Base-by-base conservation (phyloP, 2,888 invertebrate genomes). In the Agriopis leucophaearia region DNA sequence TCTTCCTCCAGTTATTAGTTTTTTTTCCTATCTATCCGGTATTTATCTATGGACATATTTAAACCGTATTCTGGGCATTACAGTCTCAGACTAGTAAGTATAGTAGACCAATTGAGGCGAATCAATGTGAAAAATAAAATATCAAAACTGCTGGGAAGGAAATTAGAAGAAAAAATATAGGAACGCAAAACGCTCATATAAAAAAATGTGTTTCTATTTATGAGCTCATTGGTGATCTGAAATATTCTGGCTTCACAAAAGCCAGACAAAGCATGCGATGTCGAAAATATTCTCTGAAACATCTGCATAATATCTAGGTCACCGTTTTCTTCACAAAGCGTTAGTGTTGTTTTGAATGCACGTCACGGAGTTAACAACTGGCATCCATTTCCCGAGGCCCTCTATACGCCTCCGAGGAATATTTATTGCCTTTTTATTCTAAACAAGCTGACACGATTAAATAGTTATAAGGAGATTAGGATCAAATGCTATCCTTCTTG, bases 251-350 rank as follows among this genome's bases (percentile, higher is more conserved):
- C 8, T 55, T 18, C 18, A 42, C 55, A 55, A 40, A 18, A 15
- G 52, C 42, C 18, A 12, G 18, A 55, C 55, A 15, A 62, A 35
- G 58, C 45, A n/a, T 27, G 45, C 50, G 9, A 45, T 65, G 68
- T 47, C 18, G 70, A 51, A 16, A 75, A 36, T 67, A 77, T 78
- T 16, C 16, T 45, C 50, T 56, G 35, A 47, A 57, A 66, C 47
- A 66, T 62, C 57, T 62, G 16, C 66, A 62, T 66, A 66, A 44
- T 10, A 66, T 62, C 18, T 61, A 62, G 61, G 61, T 61, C 66
- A 27, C 8, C 9, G 40, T 76, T 1, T 42, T 66, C 44, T 56
- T 44, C 47, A 51, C 52, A 54, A 47, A 60, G 51, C 6, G 42
- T n/a, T 15, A 47, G 38, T 36, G 8, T 12, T 38, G n/a, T 16